These are phyloP conservation scores for Taxidea taxus DNA, from an alignment of 2,113 vertebrate species.

Conservation along the genomic window DNA sequence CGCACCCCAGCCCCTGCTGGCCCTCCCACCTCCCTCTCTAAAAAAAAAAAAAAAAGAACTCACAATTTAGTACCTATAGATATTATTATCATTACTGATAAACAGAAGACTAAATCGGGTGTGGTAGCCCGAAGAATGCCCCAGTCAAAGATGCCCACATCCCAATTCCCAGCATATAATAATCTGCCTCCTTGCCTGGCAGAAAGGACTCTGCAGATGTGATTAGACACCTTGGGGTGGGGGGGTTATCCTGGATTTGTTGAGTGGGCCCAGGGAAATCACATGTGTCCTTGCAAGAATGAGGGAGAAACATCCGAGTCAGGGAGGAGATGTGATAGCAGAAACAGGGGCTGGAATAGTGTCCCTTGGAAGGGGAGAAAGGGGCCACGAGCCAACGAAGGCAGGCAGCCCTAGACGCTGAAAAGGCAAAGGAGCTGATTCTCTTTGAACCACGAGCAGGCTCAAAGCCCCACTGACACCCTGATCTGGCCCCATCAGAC, in stretches of 20 bases:
- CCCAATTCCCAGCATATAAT: background rate
- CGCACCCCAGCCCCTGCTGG: no score
- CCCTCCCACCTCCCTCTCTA: background rate
- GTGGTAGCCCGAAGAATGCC: background rate
- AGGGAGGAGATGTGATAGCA: no score
- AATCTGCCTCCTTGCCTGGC: background rate
- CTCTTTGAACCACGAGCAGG: background rate
- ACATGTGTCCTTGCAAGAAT: background rate
- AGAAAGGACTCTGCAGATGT: background rate
- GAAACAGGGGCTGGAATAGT: background rate
- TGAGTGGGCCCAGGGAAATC: background rate
- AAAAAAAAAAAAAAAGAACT: background rate
- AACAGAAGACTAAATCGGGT: background rate
- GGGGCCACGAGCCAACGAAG: background rate
- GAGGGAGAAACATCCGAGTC: background rate
- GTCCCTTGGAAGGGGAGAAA: background rate
- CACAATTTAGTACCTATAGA: background rate
- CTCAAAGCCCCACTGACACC: background rate
- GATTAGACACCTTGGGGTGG: background rate
- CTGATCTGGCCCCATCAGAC: background rate
- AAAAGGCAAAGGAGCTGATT: background rate
- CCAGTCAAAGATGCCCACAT: background rate
- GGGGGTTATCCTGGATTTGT: background rate
- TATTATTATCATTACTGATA: background rate
- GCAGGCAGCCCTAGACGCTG: background rate